A percentile compares a stretch with the other conserved stretches of the same genome.
Conservation (phyloP, 2,113 vertebrate species). For the Chaetodon trifascialis region DNA sequence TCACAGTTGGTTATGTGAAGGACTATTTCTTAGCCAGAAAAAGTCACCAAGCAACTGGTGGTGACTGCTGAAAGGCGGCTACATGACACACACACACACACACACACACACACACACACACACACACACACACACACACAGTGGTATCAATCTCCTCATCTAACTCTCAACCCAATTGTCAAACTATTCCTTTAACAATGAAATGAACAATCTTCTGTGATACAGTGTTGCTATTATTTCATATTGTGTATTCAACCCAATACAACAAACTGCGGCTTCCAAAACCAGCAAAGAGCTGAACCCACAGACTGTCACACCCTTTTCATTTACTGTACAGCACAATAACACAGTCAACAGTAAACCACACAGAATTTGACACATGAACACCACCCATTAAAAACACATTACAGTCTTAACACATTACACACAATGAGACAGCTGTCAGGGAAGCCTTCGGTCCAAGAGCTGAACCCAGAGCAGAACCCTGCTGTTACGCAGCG, state of each 20-base stretch:
- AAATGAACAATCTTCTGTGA: background rate
- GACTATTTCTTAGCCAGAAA: background rate
- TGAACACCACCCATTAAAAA: constrained; percentile 2
- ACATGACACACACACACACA: no score
- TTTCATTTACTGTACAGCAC: constrained; percentile 22
- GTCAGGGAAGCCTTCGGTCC: background rate
- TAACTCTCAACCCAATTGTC: background rate
- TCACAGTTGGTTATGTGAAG: background rate
- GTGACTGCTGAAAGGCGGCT: background rate
- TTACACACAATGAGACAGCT: background rate
- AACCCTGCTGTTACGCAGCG: background rate
- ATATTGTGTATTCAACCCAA: background rate
- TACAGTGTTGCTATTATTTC: background rate
- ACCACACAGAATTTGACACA: background rate
- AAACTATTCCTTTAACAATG: background rate
- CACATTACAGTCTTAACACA: background rate
- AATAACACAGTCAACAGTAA: constrained; percentile 8
- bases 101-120: no score
- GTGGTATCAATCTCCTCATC: no score
- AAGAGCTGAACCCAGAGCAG: background rate
- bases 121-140: no score
- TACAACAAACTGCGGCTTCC: background rate
- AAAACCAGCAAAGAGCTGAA: constrained; percentile 12
- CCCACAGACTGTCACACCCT: constrained; percentile 43
- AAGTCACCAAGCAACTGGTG: background rate